Percentiles rank a stretch among this genome's conserved stretches.
These are phyloP conservation scores for Hemiprocne comata DNA, from an alignment of 2,113 vertebrate genomes.

Conservation along the genomic window DNA sequence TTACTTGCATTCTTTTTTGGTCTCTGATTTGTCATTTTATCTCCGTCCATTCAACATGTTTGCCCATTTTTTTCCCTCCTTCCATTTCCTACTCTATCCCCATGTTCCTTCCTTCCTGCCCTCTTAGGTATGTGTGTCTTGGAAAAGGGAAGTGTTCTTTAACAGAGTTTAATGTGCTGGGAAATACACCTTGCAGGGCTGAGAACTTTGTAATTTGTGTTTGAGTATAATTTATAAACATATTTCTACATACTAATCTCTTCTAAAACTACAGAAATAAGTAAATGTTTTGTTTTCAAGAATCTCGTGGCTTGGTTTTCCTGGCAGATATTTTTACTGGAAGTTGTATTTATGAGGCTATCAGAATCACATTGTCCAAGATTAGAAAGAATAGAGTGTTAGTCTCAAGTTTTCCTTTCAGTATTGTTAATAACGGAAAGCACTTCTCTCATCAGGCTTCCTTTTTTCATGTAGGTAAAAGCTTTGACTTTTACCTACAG, in stretches of 20 bases:
- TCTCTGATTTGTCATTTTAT: neutral
- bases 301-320: neutral
- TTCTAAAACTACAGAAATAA: neutral
- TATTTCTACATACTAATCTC: neutral
- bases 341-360: neutral
- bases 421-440: neutral
- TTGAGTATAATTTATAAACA: neutral
- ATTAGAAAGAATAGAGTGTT: neutral
- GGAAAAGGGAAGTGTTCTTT: neutral
- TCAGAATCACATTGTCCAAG: neutral
- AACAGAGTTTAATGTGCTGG: accelerated
- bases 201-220: neutral
- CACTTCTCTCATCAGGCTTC: neutral
- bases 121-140: neutral
- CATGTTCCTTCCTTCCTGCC: neutral
- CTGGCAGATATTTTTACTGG: neutral
- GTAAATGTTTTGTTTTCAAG: neutral
- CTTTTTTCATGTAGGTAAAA: neutral
- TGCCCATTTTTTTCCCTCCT: neutral
- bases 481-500: neutral
- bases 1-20: neutral
- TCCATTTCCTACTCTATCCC: neutral
- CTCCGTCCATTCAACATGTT: neutral
- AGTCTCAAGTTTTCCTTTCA: neutral
- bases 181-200: neutral